phyloP scores from a whole-genome alignment of 2,797 vertebrate genomes.

The Enteromius argenteus region DNA sequence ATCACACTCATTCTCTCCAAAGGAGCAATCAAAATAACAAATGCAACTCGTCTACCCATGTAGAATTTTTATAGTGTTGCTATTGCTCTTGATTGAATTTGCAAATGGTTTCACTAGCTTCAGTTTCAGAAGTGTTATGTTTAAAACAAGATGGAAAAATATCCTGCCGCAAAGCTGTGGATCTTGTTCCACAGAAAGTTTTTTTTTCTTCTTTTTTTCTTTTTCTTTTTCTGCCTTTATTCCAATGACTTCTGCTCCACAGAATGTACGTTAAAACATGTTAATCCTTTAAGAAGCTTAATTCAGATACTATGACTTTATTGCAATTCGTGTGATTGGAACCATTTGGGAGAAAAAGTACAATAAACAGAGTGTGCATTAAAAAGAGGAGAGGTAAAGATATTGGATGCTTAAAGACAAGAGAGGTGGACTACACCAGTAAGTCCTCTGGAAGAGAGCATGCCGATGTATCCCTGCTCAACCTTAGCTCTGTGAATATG shows the following conservation, averaged over 20 bases:
- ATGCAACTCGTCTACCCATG: conserved; percentile 53
- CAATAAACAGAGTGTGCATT: conserved; percentile 72
- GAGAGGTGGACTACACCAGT: neutral
- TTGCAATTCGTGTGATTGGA: conserved; percentile 76
- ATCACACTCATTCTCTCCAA: conserved; percentile 43
- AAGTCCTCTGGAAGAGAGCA: neutral
- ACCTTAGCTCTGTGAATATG: conserved; percentile 68
- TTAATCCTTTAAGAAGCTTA: conserved; percentile 82
- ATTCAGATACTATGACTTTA: conserved; percentile 80
- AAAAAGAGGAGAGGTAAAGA: conserved; percentile 70
- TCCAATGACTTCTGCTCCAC: conserved; percentile 75
- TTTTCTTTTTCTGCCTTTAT: conserved; percentile 62
- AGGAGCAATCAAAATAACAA: conserved; percentile 55
- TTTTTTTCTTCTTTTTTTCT: conserved; percentile 61
- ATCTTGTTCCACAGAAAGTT: conserved; percentile 70
- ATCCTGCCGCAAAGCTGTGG: conserved; percentile 64
- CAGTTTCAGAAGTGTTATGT: conserved; percentile 69
- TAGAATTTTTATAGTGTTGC: conserved; percentile 53
- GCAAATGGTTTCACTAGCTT: conserved; percentile 64
- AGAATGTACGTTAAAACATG: conserved; percentile 76
- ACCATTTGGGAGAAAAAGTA: conserved; percentile 57
- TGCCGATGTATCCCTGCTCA: neutral
- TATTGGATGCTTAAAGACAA: conserved; percentile 62
- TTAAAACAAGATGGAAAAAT: conserved; percentile 78
- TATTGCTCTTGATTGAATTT: conserved; percentile 72